phyloP scores from a whole-genome alignment of 1,140 invertebrate genomes.

The Drosophila guanche region DNA sequence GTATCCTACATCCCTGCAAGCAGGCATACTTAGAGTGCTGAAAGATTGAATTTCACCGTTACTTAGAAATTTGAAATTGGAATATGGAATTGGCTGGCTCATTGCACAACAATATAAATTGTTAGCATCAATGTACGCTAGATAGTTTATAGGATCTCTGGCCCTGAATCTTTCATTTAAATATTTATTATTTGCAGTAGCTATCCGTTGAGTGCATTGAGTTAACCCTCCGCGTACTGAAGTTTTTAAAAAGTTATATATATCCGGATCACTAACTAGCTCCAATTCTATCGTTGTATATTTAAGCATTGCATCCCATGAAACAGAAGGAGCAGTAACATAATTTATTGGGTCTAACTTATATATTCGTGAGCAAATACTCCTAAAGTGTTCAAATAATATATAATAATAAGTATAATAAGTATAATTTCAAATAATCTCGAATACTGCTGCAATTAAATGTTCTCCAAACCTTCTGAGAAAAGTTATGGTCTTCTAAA shows the following conservation, averaged over 20 bases:
- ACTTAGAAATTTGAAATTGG: slow-evolving; percentile 2
- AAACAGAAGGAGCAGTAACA: slow-evolving; percentile 1
- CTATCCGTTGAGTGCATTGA: slow-evolving; percentile 4
- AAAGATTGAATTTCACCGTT: neutral
- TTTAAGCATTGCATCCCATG: slow-evolving; percentile 16
- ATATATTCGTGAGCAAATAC: neutral
- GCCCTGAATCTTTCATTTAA: neutral
- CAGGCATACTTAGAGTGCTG: neutral
- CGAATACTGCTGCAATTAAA: slow-evolving; percentile 8
- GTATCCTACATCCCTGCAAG: neutral
- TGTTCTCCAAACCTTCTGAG: neutral
- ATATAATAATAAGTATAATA: too few species aligned
- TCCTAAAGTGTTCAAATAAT: slow-evolving; percentile 10
- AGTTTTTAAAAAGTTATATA: neutral
- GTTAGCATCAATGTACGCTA: slow-evolving; percentile 4
- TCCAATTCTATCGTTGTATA: neutral
- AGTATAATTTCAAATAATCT: slow-evolving; percentile 13
- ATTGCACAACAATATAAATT: neutral
- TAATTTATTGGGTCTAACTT: slow-evolving; percentile 15
- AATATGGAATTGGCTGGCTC: neutral
- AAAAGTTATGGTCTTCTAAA: neutral
- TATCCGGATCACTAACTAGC: slow-evolving; percentile 17
- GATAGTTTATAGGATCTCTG: neutral
- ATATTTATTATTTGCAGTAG: slow-evolving; percentile 5
- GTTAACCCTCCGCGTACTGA: neutral